Base-by-base conservation (phyloP, 1,140 invertebrate genomes). In the Drosophila sulfurigaster region DNA sequence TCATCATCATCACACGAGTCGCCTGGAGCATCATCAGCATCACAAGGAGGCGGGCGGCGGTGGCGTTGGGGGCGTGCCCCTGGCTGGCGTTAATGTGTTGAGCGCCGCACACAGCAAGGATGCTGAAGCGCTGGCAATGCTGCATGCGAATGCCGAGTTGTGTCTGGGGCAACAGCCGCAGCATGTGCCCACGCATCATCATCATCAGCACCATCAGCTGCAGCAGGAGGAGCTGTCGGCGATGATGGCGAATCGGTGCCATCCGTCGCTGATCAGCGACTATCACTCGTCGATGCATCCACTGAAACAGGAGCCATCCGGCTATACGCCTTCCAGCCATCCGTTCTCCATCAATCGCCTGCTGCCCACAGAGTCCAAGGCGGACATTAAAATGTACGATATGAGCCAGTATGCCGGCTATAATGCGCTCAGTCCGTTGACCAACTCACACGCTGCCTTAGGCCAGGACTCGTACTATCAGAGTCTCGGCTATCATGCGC, bases 291-390 rank as follows among this genome's bases (percentile, higher is more conserved):
- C 94, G 91, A 94, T 95, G 58, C 95, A 95, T 74, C 93, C 97
- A 82, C 96, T 97, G 92, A 96, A 97, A 92, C 96, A 97, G 91
- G 95, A 96, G 28, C 93, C 95, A 8, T 95, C 95, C n/a, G 94
- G 94, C 63, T 97, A 96, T 81, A 96, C 96, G 32, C 95, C 96
- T 6, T 96, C 96, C 64, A 96, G 95, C 91, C 97, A 98, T 93
- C 98, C 98, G 1, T 99, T 99, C 93, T 98, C 97, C 92, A 99
- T 99, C 83, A 98, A 97, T 76, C 96, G 98, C 91, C 94, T 99
- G 87, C 93, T 98, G 81, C 96, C 97, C 7, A 96, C 96, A 49
- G 97, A 97, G 83, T 96, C 95, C 62, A 97, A 98, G 92, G 95
- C 96, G 48, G 96, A 96, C 92, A 94, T 96, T 72, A 96, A 96